Evolutionary conservation across 2,888 invertebrate species (phyloP).

Genomic region (Lycia hirtaria): DNA sequence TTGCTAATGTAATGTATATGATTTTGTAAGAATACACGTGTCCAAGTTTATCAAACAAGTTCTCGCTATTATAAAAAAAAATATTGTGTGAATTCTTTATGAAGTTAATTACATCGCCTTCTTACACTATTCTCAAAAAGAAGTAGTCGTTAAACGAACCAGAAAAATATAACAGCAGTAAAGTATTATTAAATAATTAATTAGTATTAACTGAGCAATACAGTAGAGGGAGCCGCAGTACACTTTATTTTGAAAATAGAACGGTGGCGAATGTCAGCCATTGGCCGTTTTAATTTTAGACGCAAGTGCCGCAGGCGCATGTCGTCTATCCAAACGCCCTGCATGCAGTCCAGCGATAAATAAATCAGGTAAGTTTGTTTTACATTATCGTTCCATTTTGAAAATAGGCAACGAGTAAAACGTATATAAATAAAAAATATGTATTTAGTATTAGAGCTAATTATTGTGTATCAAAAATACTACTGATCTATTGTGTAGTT

Average conservation of each 20-base stretch:
- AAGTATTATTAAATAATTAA: conserved; percentile 22
- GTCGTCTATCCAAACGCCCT: conserved; percentile 10
- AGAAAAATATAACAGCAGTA: neutral
- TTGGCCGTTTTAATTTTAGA: conserved; percentile 36
- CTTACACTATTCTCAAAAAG: conserved; percentile 10
- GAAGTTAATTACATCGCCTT: too few relatives aligned
- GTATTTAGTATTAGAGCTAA: too few relatives aligned
- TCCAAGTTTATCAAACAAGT: too few relatives aligned
- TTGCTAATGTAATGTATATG: too few relatives aligned
- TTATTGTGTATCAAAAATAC: too few relatives aligned
- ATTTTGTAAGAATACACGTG: too few relatives aligned
- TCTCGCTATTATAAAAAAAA: too few relatives aligned
- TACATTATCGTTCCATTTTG: neutral
- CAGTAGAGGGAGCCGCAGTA: conserved; percentile 26
- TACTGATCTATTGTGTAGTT: too few relatives aligned
- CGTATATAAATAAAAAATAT: too few relatives aligned
- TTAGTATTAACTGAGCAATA: conserved; percentile 19
- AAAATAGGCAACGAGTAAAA: neutral
- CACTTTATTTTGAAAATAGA: conserved; percentile 41
- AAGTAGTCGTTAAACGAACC: neutral
- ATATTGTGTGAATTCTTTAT: too few relatives aligned
- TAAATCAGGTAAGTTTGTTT: conserved; percentile 26
- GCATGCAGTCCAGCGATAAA: conserved; percentile 26
- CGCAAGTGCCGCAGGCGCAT: conserved; percentile 21
- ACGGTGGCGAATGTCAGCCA: conserved; percentile 39